Percentiles rank a stretch among this genome's conserved stretches.
Conservation (phyloP, 2,888 invertebrate species). For the Leptinotarsa haldemani region DNA sequence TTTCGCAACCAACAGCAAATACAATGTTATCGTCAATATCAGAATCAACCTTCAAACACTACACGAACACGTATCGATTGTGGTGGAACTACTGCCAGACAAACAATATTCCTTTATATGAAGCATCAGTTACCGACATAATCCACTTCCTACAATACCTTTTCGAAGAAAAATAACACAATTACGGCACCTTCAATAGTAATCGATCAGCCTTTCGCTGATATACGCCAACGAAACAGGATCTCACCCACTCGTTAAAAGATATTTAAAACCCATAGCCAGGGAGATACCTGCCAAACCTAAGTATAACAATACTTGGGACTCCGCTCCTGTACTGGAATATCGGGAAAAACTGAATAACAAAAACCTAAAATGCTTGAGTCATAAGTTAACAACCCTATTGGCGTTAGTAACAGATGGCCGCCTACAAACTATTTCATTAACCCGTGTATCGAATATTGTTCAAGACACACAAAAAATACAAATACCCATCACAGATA, state of each 20-base stretch:
- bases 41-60: slow-evolving; percentile 46
- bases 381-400: background rate
- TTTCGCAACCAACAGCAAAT: slow-evolving; percentile 23
- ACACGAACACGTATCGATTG: slow-evolving; percentile 39
- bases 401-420: background rate
- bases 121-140: background rate
- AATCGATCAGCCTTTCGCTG: slow-evolving; percentile 11
- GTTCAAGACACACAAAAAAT: background rate
- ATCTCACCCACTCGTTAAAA: background rate
- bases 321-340: background rate
- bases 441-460: background rate
- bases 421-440: slow-evolving; percentile 24
- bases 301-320: slow-evolving; percentile 8
- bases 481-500: background rate
- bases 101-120: slow-evolving; percentile 19
- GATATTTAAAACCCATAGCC: background rate
- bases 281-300: background rate
- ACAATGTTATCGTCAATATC: slow-evolving; percentile 44
- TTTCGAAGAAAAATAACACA: background rate
- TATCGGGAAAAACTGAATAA: background rate
- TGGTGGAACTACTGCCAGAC: slow-evolving; percentile 47
- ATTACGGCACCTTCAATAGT: slow-evolving; percentile 2
- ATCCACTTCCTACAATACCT: slow-evolving; percentile 3
- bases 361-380: background rate
- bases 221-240: background rate